Conservation (phyloP, 2,888 invertebrate species). For the Ornithoptera priamus region DNA sequence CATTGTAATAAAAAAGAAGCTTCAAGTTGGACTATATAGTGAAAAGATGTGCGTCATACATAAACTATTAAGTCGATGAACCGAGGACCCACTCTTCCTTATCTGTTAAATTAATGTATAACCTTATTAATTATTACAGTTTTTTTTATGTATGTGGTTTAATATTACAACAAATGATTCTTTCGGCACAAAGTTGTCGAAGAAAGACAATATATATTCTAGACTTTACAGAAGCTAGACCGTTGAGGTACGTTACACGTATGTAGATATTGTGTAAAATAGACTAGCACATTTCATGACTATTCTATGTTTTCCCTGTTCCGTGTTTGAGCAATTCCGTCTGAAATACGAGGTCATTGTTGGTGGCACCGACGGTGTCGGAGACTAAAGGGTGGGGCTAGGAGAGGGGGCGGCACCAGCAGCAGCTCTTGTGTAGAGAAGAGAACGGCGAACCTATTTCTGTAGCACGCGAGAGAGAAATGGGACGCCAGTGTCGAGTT, state of each 20-base stretch:
- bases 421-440: slow-evolving; percentile 42
- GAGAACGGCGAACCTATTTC: slow-evolving; percentile 70
- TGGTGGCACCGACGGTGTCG: slow-evolving; percentile 74
- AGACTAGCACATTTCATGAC: slow-evolving; percentile 37
- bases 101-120: no score
- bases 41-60: no score
- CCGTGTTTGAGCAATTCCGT: slow-evolving; percentile 77
- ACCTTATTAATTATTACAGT: no score
- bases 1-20: no score
- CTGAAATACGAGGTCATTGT: slow-evolving; percentile 80
- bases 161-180: not conserved
- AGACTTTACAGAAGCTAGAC: not conserved
- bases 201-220: not conserved
- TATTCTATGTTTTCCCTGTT: slow-evolving; percentile 72
- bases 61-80: no score
- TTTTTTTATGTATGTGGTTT: not conserved
- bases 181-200: not conserved
- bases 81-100: no score
- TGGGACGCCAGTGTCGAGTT: slow-evolving; percentile 71
- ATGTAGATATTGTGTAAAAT: slow-evolving; percentile 26
- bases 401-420: slow-evolving; percentile 47
- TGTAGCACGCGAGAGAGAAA: slow-evolving; percentile 75
- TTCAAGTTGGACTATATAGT: no score
- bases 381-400: slow-evolving; percentile 54
- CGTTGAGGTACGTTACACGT: slow-evolving; percentile 13